A percentile compares a stretch with the other conserved stretches of the same genome.
These are phyloP conservation scores for Philotrypesis tridentata DNA, from an alignment of 1,140 invertebrate species.

Conservation along the genomic window DNA sequence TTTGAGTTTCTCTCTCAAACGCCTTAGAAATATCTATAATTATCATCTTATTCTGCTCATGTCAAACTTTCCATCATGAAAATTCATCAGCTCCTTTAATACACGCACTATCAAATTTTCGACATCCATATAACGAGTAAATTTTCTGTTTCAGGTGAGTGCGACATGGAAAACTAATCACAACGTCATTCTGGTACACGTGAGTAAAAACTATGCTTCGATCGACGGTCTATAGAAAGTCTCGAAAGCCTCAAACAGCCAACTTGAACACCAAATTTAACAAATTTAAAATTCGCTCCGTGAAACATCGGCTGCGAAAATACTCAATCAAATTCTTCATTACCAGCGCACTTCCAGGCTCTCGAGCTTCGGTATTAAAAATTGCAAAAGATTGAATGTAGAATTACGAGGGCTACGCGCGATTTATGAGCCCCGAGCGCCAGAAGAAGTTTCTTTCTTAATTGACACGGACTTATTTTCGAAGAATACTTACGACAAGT, in stretches of 20 bases:
- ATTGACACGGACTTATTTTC: neutral
- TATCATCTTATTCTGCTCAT: too few relatives aligned
- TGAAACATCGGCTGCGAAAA: neutral
- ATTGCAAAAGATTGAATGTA: neutral
- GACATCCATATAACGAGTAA: neutral
- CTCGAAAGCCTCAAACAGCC: too few relatives aligned
- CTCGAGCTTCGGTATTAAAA: slow-evolving; percentile 6
- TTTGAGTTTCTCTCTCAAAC: too few relatives aligned
- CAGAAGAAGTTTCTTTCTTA: neutral
- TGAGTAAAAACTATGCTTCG: neutral
- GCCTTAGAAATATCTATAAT: too few relatives aligned
- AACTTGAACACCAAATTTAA: neutral
- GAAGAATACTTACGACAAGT: neutral
- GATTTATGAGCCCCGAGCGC: neutral
- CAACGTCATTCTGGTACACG: neutral
- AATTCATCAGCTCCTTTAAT: too few relatives aligned
- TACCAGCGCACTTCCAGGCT: neutral
- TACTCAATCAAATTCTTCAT: slow-evolving; percentile 12
- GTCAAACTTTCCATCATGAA: too few relatives aligned
- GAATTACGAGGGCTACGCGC: neutral
- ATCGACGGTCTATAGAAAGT: too few relatives aligned
- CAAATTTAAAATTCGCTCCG: neutral
- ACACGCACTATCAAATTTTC: too few relatives aligned
- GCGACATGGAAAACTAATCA: neutral
- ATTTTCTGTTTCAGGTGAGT: slow-evolving; percentile 22